phyloP scores from a whole-genome alignment of 1,140 invertebrate species.

The Watersipora subatra region DNA sequence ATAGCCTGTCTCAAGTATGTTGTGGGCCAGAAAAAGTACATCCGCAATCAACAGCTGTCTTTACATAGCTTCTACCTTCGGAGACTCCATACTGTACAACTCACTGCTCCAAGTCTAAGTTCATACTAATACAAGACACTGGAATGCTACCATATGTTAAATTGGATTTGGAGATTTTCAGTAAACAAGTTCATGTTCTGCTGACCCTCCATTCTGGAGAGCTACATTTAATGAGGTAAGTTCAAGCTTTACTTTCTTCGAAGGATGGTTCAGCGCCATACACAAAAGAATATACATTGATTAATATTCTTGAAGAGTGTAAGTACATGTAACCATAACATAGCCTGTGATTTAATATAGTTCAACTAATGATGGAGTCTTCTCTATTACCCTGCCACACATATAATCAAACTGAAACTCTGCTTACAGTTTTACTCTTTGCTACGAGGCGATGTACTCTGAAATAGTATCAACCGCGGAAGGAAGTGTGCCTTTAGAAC shows the following conservation, averaged over 20 bases:
- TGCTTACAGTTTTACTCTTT: constrained; percentile 54
- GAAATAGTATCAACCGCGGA: constrained; percentile 31
- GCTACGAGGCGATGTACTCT: constrained; percentile 59
- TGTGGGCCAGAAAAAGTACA: too few relatives aligned
- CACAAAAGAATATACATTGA: too few relatives aligned
- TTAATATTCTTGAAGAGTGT: too few relatives aligned
- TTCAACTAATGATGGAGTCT: too few relatives aligned
- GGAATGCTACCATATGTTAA: constrained; percentile 54
- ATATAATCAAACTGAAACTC: too few relatives aligned
- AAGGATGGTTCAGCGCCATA: too few relatives aligned
- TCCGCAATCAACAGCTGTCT: too few relatives aligned
- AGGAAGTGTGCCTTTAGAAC: constrained; percentile 65
- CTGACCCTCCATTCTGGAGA: constrained; percentile 55
- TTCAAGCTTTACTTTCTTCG: background rate
- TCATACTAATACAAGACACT: constrained; percentile 26
- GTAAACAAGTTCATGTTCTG: constrained; percentile 51
- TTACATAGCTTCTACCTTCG: too few relatives aligned
- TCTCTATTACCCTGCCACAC: too few relatives aligned
- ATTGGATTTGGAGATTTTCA: constrained; percentile 52
- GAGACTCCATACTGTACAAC: constrained; percentile 36
- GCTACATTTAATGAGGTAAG: constrained; percentile 56
- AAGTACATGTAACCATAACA: too few relatives aligned
- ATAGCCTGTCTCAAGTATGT: too few relatives aligned
- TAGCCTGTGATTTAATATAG: too few relatives aligned
- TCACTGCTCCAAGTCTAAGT: constrained; percentile 33